Conservation (phyloP, 1,140 invertebrate species). For the Calliphora vicina region DNA sequence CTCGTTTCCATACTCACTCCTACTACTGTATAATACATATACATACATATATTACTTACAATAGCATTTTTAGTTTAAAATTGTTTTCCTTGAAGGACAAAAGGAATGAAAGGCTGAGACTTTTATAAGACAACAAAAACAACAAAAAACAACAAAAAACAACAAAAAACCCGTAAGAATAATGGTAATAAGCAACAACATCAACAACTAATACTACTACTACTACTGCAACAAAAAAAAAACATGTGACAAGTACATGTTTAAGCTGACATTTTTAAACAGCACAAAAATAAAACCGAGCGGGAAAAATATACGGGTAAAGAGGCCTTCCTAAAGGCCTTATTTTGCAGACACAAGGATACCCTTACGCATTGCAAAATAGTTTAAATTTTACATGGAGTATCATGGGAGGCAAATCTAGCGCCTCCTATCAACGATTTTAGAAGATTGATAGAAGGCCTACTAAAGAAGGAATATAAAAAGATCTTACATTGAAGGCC, state of each 20-base stretch:
- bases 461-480: no score
- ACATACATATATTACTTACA: neutral
- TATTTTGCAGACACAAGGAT: no score
- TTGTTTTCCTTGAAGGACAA: neutral
- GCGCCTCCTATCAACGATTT: no score
- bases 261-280: neutral
- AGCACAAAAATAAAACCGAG: neutral
- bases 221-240: neutral
- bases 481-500: no score
- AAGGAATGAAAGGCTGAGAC: neutral
- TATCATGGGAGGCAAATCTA: no score
- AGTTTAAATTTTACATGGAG: no score
- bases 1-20: no score
- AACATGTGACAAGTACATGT: constrained; percentile 4
- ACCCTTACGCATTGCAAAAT: no score
- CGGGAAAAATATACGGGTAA: no score
- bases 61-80: neutral
- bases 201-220: neutral
- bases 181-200: neutral
- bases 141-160: neutral
- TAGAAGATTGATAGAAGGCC: no score
- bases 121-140: neutral
- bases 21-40: no score
- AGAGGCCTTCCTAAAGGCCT: no score
- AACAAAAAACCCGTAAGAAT: neutral